Evolutionary conservation across 2,888 invertebrate species (phyloP).

Genomic region (Trissolcus japonicus): DNA sequence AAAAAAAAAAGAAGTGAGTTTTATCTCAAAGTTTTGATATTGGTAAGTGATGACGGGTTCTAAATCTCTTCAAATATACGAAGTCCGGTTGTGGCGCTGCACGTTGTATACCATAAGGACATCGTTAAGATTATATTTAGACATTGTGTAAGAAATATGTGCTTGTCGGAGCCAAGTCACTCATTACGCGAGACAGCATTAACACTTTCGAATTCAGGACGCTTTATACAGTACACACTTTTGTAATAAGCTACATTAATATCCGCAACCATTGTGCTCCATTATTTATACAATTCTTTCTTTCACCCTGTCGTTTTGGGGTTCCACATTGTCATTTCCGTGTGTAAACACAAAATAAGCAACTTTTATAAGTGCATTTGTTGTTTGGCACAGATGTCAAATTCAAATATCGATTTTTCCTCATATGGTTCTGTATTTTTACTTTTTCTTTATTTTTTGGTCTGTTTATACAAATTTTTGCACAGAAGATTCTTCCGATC

Average conservation of each 20-base stretch:
- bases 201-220: slow-evolving; percentile 63
- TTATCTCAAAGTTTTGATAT: background rate
- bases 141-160: slow-evolving; percentile 75
- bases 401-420: too few species aligned
- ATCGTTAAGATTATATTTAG: slow-evolving; percentile 76
- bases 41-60: slow-evolving; percentile 34
- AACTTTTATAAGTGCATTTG: too few species aligned
- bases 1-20: slow-evolving; percentile 18
- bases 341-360: too few species aligned
- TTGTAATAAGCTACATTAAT: slow-evolving; percentile 39
- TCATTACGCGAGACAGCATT: slow-evolving; percentile 75
- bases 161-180: slow-evolving; percentile 75
- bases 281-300: slow-evolving; percentile 11
- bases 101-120: slow-evolving; percentile 68
- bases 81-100: slow-evolving; percentile 59
- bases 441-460: too few species aligned
- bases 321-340: too few species aligned
- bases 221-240: slow-evolving; percentile 52
- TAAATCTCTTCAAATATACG: slow-evolving; percentile 57
- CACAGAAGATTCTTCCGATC: too few species aligned
- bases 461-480: too few species aligned
- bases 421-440: too few species aligned
- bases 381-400: too few species aligned
- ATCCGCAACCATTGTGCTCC: slow-evolving; percentile 25
- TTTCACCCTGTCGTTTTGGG: too few species aligned